Evolutionary conservation across 2,888 invertebrate species (phyloP), one percentile per base, ranked within the genome.

Genomic region (Schizotus pectinicornis): DNA sequence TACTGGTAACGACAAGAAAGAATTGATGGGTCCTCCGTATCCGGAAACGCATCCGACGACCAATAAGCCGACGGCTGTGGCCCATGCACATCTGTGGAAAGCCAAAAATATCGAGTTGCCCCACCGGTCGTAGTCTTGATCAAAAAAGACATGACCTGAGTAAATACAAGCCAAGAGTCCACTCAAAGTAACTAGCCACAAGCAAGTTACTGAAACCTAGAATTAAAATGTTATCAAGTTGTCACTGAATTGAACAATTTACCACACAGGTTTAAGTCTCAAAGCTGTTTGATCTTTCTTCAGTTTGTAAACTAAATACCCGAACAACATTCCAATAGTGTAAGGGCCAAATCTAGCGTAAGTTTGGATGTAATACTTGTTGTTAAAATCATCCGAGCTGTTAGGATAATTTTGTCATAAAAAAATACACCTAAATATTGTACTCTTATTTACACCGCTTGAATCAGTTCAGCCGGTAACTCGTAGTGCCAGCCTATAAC

Each of bases 1-100:
- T 36, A 82, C 58, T 8, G 68, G 62, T 1, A 80, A 67, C 0
- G 81, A 81, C 0, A 83, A 72, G 56, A 83, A 80, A 80, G 81
- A 81, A 67, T 82, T 80, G 6, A 83, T 69, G 1, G 81, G 80
- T 65, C 81, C 52, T 9, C 60, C 56, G 49, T 60, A 49, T 1
- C 60, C 60, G 8, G 38, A 7, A 14, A 53, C 53, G 22, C 56
- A 60, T 1, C 53, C 36, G 7, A 48, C 45, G n/a, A 56, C 48
- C 2, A 56, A 32, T 7, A 48, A 37, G 6, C 22, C 34, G 2
- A 60, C 38, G 1, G 38, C 56, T 3, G 48, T 42, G 2, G 53
- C 34, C 60, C 56, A 60, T 11, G 56, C 48, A 14, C 33, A 39
- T 9, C 59, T 12, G 12, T 55, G 32, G 3, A 59, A 52, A 2